Evolutionary conservation across 2,113 vertebrate species (phyloP).

Genomic region (Chamaea fasciata): DNA sequence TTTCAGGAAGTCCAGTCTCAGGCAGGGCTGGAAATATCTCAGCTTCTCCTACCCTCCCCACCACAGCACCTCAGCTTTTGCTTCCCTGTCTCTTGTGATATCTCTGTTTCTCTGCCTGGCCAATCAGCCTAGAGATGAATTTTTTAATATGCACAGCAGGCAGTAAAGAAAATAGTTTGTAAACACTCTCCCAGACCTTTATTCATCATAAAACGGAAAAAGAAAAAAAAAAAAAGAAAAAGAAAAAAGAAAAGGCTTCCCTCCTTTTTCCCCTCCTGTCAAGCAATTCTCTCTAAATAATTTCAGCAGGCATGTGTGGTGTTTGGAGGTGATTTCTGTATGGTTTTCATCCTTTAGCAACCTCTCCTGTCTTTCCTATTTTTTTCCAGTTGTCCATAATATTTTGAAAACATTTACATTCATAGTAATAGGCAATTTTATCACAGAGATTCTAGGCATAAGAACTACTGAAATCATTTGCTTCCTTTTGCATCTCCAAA

Average conservation of each 20-base stretch:
- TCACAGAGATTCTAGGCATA: slow-evolving; percentile 48
- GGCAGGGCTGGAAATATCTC: not conserved
- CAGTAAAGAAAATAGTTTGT: not conserved
- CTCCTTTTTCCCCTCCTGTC: not conserved
- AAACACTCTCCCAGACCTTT: not conserved
- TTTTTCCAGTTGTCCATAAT: not conserved
- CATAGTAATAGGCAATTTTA: slow-evolving; percentile 50
- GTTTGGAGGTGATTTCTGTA: not conserved
- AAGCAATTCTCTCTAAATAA: not conserved
- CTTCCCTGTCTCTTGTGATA: not conserved
- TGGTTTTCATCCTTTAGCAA: not conserved
- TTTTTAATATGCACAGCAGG: not conserved
- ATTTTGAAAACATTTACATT: slow-evolving; percentile 50
- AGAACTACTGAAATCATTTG: slow-evolving; percentile 49
- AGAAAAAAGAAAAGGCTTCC: not conserved
- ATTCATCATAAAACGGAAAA: not conserved
- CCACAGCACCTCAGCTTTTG: accelerated
- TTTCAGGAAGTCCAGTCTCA: not conserved
- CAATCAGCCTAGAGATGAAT: not conserved
- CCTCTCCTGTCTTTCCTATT: not conserved
- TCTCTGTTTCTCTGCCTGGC: not conserved
- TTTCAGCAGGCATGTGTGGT: not conserved
- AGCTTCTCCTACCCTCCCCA: not conserved
- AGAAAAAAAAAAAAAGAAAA: too few species aligned
- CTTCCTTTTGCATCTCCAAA: slow-evolving; percentile 49